Evolutionary conservation across 2,797 vertebrate genomes (phyloP), one percentile per base, ranked within the genome.

Genomic region (Micromesistius poutassou): DNA sequence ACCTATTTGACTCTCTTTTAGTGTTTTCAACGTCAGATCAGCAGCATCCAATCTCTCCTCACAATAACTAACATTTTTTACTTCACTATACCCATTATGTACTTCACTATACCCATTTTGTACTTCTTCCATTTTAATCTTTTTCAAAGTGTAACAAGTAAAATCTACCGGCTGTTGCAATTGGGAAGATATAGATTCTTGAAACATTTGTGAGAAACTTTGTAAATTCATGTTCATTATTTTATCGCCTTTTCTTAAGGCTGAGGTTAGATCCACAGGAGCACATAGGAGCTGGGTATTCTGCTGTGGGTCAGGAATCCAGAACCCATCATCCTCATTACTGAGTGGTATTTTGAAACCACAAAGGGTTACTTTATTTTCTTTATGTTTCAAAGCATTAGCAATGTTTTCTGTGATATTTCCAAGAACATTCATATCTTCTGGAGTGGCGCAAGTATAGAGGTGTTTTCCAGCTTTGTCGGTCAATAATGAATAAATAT

Each of bases 401-500:
- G 92, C 91, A 78, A 95, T 89, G 79, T 94, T 91, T 90, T 92
- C 92, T 74, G 91, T 89, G 38, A 94, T 94, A 81, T 93, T 93
- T 85, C 91, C 86, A 75, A 93, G 91, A 85, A 91, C 83, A 87
- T 93, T 93, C 77, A 89, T 89, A n/a, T 95, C 93, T 5, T 91
- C 88, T 71, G 94, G 94, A 9, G 95, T 93, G 82, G 94, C 93
- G 87, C 95, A 98, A 14, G 96, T 91, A 30, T 98, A 99, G 1
- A 96, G 94, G 82, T 98, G 96, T 77, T 94, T 93, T 5, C 97
- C 97, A 82, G 93, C 91, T 86, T 94, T 94, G 89, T 99, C 97
- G 33, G 98, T 99, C 76, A 99, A 92, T 74, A 99, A 88, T 0
- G 96, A 98, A 90, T 97, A 99, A 76, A 98, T 95, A 79, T 94